These are phyloP conservation scores for Patiria pectinifera DNA, from an alignment of 53 echinoderm and acorn worm genomes.

Conservation along the genomic window DNA sequence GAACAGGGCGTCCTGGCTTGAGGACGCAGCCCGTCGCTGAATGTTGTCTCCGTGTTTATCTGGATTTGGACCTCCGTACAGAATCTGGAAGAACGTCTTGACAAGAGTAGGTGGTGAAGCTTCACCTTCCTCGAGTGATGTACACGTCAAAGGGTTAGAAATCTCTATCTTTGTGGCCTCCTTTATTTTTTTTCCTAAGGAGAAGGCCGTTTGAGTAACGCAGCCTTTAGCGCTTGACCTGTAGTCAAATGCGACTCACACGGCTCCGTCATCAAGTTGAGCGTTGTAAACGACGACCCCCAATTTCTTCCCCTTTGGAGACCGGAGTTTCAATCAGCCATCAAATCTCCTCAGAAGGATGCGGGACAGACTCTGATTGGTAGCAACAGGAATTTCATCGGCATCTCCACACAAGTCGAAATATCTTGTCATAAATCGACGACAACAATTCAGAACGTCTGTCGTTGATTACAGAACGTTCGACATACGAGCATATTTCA, in stretches of 20 bases:
- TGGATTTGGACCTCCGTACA: conserved; percentile 1
- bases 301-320: not conserved
- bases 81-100: not conserved
- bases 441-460: not conserved
- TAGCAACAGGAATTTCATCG: not conserved
- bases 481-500: not conserved
- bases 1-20: conserved; percentile 42
- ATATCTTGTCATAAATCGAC: not conserved
- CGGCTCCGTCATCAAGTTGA: too few species aligned
- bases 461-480: not conserved
- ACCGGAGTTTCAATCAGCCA: too few species aligned
- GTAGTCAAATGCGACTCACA: too few species aligned
- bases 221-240: too few species aligned
- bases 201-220: too few species aligned
- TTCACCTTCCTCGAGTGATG: not conserved
- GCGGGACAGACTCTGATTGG: not conserved
- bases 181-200: too few species aligned
- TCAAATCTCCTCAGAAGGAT: too few species aligned
- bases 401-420: not conserved
- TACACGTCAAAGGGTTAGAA: too few species aligned
- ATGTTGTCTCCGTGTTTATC: not conserved
- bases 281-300: not conserved
- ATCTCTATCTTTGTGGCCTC: too few species aligned
- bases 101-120: not conserved
- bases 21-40: not conserved